Evolutionary conservation across 2,113 vertebrate genomes (phyloP), one percentile per base, ranked within the genome.

Genomic region (Chaetodon auriga): DNA sequence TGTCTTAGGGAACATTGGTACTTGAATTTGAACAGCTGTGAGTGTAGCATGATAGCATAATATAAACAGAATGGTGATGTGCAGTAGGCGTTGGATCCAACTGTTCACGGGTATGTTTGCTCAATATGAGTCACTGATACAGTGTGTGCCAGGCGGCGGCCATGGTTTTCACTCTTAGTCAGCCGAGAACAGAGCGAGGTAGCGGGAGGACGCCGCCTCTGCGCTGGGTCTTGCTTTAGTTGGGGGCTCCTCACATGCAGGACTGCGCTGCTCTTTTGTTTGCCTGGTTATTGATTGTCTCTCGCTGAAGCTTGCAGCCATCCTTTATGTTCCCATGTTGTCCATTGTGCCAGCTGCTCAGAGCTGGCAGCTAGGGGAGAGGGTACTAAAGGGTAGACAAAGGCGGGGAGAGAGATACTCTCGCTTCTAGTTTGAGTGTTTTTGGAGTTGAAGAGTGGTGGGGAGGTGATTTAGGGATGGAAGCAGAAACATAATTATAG

Each of bases 281-380:
- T 70, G 78, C 80, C 55, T 65, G 69, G 57, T 80, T 90, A 90
- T 87, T 93, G 91, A 92, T 89, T 86, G 86, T 81, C 75, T 91
- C 72, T 82, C 0, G 9, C 66, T 64, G 25, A 79, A 80, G 81
- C 73, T 81, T 6, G 55, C 74, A 51, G 72, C 61, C 82, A 18
- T 75, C 79, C 64, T 87, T 86, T 85, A 35, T 79, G 81, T 49
- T 79, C 65, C 73, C 21, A 15, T 60, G 60, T 66, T 83, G 78
- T 71, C 79, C 54, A 63, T 78, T 86, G 80, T 86, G 73, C 78
- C 75, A 68, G 80, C 60, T 84, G 72, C 62, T 75, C 62, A 49
- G 69, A 78, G 30, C 65, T 64, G 49, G 35, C 68, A 83, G 71
- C 30, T 15, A 6, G 19, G 63, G 41, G 51, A 60, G 60, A 30